Evolutionary conservation across 2,888 invertebrate species (phyloP), one percentile per base, ranked within the genome.

Genomic region (Poecilobothrus nobilitatus): DNA sequence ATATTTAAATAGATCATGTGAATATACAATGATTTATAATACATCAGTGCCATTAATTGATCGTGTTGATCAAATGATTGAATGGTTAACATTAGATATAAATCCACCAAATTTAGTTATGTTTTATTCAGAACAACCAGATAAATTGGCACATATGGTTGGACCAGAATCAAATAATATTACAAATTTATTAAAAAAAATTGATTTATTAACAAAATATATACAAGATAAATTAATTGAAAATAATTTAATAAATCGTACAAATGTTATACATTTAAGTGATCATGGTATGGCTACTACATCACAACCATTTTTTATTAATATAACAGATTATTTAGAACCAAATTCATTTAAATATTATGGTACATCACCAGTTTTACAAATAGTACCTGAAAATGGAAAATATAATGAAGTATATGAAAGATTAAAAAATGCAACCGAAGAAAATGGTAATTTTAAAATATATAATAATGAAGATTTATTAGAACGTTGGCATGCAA

Each of bases 261-360:
- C 87, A 0, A 89, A 90, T 76, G 82, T 91, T 1, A 84, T 91
- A 69, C 84, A 91, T 71, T 78, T 90, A 64, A 89, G 89, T 79
- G 91, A 91, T 79, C 91, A 91, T 79, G 91, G 91, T 20, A 88
- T 90, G 86, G 78, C 84, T 2, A 79, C 82, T 34, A 86, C 89
- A 0, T 83, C 79, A 1, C 79, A 83, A 20, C 78, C 83, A 6
- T 79, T 82, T 72, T 84, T 88, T 73, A 84, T 88, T 53, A 84
- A 88, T 77, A 78, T 88, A 27, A 83, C 84, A 0, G 78, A 83
- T 41, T 84, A 83, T 73, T 78, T 88, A 53, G 77, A 81, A 64
- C 65, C 66, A 0, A 78, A 78, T 9, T 82, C 84, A n/a, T 87
- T 84, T 74, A 75, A 76, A 27, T 76, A 80, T 63, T 83, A 84